phyloP scores from a whole-genome alignment of 2,113 vertebrate genomes.

The Pristiophorus japonicus region DNA sequence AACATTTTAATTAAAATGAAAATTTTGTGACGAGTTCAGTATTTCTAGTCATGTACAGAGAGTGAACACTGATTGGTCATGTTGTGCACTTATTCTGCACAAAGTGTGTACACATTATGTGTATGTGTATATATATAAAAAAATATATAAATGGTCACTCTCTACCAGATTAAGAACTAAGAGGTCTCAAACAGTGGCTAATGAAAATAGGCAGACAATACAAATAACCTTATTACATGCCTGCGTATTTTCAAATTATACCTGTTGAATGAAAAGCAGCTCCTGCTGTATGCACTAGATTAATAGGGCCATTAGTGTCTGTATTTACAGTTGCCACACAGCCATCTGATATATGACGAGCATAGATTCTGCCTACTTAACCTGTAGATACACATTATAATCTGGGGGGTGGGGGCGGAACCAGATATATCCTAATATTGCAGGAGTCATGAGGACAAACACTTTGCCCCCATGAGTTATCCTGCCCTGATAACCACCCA shows the following conservation, averaged over 20 bases:
- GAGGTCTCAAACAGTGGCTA: not conserved
- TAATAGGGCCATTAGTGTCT: not conserved
- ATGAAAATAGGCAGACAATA: not conserved
- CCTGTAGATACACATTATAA: not conserved
- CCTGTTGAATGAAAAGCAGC: not conserved
- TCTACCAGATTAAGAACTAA: not conserved
- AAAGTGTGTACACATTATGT: not conserved
- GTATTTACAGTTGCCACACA: not conserved
- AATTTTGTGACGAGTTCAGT: not conserved
- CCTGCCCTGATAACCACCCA: not conserved
- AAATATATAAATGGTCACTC: not conserved
- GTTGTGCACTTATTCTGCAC: not conserved
- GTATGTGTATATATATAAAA: too few species aligned
- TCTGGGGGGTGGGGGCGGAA: not conserved
- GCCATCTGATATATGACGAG: not conserved
- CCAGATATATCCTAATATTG: not conserved
- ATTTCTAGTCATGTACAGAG: not conserved
- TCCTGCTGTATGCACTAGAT: not conserved
- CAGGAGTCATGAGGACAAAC: not conserved
- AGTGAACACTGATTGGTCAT: not conserved
- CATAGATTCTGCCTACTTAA: not conserved
- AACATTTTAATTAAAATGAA: not conserved
- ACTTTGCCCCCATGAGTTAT: not conserved
- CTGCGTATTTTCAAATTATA: not conserved
- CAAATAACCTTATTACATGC: not conserved